Conservation (phyloP, 1,140 invertebrate species). For the Pogonomyrmex barbatus region DNA sequence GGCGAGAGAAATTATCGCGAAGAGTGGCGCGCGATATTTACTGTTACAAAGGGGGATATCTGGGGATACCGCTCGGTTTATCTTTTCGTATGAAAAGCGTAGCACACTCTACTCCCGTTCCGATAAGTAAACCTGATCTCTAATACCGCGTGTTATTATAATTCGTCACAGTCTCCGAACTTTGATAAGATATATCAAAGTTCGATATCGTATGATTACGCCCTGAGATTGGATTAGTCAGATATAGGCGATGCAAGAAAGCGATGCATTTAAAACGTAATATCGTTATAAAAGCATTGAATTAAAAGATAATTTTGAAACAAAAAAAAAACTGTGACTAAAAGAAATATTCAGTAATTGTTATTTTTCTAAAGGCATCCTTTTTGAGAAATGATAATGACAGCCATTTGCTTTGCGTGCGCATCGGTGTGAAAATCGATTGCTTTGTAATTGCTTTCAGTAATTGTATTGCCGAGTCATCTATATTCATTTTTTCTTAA, state of each 20-base stretch:
- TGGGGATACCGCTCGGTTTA: conserved; percentile 17
- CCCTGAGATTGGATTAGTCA: neutral
- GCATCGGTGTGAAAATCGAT: neutral
- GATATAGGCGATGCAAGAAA: neutral
- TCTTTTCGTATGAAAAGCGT: neutral
- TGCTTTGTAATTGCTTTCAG: neutral
- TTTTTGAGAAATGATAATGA: neutral
- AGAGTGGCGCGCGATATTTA: conserved; percentile 4
- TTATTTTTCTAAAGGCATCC: neutral
- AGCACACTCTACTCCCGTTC: neutral
- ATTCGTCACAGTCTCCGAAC: neutral
- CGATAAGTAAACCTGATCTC: neutral
- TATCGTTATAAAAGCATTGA: neutral
- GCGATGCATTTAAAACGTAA: neutral
- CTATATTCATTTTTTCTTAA: neutral
- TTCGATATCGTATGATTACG: neutral
- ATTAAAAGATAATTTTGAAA: neutral
- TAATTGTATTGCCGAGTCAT: neutral
- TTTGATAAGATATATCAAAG: neutral
- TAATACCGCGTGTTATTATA: neutral
- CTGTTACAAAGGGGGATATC: conserved; percentile 8
- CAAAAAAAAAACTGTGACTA: neutral
- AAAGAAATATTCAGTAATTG: neutral
- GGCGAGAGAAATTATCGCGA: conserved; percentile 11
- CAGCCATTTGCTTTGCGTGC: neutral